Percentiles rank a stretch among this genome's conserved stretches.
phyloP scores from a whole-genome alignment of 2,113 vertebrate species.

The Kobus ellipsiprymnus region DNA sequence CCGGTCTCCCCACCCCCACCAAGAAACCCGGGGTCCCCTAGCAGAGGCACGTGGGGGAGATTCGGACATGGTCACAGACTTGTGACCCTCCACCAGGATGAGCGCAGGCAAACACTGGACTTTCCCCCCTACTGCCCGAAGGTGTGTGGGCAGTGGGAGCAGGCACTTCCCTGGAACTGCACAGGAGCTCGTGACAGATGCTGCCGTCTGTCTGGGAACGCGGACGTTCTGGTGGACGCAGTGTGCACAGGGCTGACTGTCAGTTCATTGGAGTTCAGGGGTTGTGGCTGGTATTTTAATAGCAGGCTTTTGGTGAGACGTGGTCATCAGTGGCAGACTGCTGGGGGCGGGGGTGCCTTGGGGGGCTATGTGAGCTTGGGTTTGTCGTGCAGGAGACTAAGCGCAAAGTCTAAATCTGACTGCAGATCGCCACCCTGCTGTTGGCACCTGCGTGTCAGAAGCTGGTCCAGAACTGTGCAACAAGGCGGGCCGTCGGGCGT shows the following conservation, averaged over 20 bases:
- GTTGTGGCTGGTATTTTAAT: not conserved
- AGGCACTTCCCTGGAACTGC: not conserved
- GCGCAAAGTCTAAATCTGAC: not conserved
- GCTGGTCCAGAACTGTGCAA: not conserved
- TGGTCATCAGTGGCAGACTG: too few relatives aligned
- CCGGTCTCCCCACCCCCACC: not conserved
- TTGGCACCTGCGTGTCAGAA: not conserved
- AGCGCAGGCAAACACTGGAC: not conserved
- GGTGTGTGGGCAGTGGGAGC: not conserved
- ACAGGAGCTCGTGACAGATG: not conserved
- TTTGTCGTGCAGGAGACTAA: not conserved
- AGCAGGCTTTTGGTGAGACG: not conserved
- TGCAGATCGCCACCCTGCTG: not conserved
- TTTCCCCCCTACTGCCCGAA: not conserved
- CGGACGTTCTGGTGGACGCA: fast-evolving
- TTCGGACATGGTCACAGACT: not conserved
- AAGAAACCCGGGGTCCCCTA: not conserved
- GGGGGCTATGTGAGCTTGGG: not conserved
- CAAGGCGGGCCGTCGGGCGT: fast-evolving
- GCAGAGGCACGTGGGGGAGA: not conserved
- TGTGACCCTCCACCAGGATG: fast-evolving
- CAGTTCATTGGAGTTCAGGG: not conserved
- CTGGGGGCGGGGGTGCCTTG: too few relatives aligned
- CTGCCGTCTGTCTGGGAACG: too few relatives aligned
- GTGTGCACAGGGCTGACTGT: fast-evolving